Evolutionary conservation across 2,797 vertebrate species (phyloP), one percentile per base, ranked within the genome.

Genomic region (Alcedo quadribrachys): DNA sequence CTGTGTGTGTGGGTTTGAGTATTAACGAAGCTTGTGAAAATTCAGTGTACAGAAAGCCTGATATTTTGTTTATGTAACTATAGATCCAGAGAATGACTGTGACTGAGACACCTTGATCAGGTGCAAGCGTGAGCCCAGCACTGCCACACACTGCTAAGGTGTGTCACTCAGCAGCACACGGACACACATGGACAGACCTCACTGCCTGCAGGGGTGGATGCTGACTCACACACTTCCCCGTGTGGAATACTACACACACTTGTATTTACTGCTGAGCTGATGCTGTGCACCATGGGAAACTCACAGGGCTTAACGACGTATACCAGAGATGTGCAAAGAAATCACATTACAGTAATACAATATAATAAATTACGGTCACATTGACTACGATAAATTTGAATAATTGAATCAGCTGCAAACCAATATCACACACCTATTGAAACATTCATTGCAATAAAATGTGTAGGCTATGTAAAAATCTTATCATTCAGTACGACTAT

Each of bases 371-470:
- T 81, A 79, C 35, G 68, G 43, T 90, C 35, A n/a, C 86, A 73
- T 68, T 77, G 75, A 81, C 74, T 77, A 28, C 53, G 74, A 74
- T 77, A 48, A 92, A 77, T 86, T 76, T 92, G 68, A 93, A 88
- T 94, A 91, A 92, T 95, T 92, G 94, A 93, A 80, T 91, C 27
- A 15, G 25, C 66, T 84, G 78, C 77, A 94, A 96, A 84, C 28
- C 60, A 90, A n/a, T 91, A 91, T 67, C 61, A 15, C 27, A 61
- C 24, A 84, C 42, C 42, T 91, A 24, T 88, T 88, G 87, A 91
- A 94, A 86, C 53, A 61, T 91, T 90, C 77, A 92, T 88, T 95
- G 46, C 27, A 90, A 27, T 84, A 63, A 85, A 74, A 90, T 79
- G 69, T 92, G 95, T 69, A 77, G 63, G 33, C 48, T 76, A 28